phyloP scores from a whole-genome alignment of 92 coral and sea anemone genomes.

The Nematostella vectensis region DNA sequence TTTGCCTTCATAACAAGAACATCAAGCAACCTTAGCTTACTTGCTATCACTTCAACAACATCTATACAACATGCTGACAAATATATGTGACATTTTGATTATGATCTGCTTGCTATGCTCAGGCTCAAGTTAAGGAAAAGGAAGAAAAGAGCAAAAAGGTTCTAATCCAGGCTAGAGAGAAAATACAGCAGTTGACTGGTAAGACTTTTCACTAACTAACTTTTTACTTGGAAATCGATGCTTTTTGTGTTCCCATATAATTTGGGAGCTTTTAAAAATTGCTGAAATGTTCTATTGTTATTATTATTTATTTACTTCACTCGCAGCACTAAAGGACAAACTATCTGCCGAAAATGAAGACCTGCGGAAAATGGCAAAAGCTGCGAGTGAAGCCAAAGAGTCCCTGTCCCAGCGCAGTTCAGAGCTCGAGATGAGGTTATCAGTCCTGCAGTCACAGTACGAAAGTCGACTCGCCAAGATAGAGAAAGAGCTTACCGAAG shows the following conservation, averaged over 20 bases:
- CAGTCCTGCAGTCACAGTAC: slow-evolving; percentile 67
- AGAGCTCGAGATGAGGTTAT: slow-evolving; percentile 76
- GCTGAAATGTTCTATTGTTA: too few species aligned
- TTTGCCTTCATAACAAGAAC: too few species aligned
- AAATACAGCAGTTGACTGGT: slow-evolving; percentile 75
- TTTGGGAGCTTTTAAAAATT: too few species aligned
- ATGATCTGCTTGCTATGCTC: too few species aligned
- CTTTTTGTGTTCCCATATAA: too few species aligned
- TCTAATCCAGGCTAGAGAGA: slow-evolving; percentile 63
- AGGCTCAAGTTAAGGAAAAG: slow-evolving; percentile 70
- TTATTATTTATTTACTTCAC: too few species aligned
- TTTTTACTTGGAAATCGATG: too few species aligned
- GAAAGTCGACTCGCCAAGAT: slow-evolving; percentile 66
- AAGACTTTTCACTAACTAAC: neutral
- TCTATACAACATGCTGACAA: too few species aligned
- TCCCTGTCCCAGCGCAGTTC: slow-evolving; percentile 29
- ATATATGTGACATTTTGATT: too few species aligned
- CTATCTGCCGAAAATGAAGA: slow-evolving; percentile 72
- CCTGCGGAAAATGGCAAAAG: slow-evolving; percentile 48
- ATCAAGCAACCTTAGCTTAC: too few species aligned
- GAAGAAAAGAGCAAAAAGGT: slow-evolving; percentile 87
- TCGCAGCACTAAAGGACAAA: slow-evolving; percentile 61
- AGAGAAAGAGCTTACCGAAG: slow-evolving; percentile 77
- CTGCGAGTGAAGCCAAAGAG: slow-evolving; percentile 58
- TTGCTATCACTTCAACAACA: too few species aligned